A percentile compares a stretch with the other conserved stretches of the same genome.
Conservation (phyloP, 2,113 vertebrate species). For the Cephalopholis sonnerati region DNA sequence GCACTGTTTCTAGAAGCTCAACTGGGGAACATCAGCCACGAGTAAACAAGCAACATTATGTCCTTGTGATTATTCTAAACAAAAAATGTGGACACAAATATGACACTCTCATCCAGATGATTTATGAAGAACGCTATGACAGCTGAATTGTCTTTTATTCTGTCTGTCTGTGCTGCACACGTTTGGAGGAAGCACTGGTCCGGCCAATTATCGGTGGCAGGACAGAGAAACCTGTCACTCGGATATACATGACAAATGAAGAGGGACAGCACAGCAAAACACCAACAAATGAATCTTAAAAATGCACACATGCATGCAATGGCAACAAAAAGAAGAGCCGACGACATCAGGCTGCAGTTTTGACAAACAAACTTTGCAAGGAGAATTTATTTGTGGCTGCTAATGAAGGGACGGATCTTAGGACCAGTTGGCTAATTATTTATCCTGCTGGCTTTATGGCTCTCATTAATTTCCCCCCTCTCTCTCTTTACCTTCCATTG, state of each 20-base stretch:
- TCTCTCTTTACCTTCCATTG: constrained; percentile 83
- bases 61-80: constrained; percentile 66
- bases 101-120: constrained; percentile 73
- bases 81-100: constrained; percentile 65
- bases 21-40: constrained; percentile 38
- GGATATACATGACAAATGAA: constrained; percentile 62
- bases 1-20: constrained; percentile 49
- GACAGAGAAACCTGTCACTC: constrained; percentile 69
- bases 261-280: constrained; percentile 46
- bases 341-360: constrained; percentile 47
- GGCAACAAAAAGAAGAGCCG: not conserved
- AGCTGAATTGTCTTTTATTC: constrained; percentile 61
- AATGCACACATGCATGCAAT: constrained; percentile 30
- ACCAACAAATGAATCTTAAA: constrained; percentile 43
- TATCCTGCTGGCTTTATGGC: constrained; percentile 85
- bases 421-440: constrained; percentile 84
- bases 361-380: constrained; percentile 74
- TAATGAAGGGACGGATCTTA: constrained; percentile 76
- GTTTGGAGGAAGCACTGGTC: constrained; percentile 59
- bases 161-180: constrained; percentile 55
- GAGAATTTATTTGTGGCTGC: constrained; percentile 70
- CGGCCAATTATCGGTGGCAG: constrained; percentile 72
- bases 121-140: constrained; percentile 71
- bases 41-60: constrained; percentile 67
- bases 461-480: constrained; percentile 85